phyloP scores from a whole-genome alignment of 2,797 vertebrate species.

The Acestrorhynchus altus region DNA sequence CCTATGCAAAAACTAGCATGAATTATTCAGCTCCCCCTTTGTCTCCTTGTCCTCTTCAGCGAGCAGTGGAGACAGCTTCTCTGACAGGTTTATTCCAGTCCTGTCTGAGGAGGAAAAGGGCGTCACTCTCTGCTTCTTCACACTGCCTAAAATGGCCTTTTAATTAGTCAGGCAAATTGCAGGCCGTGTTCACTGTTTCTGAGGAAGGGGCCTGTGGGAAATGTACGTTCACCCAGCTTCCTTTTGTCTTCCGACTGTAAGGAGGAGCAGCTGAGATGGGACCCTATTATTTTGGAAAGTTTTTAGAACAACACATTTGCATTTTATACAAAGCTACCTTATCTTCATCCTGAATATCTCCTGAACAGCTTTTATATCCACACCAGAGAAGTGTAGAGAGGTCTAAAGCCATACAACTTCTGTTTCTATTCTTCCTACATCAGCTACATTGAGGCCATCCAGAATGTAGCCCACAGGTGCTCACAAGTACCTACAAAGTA shows the following conservation, averaged over 20 bases:
- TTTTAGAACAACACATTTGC: slow-evolving; percentile 22
- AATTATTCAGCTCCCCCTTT: slow-evolving; percentile 60
- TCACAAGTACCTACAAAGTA: too few species aligned
- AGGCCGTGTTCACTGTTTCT: slow-evolving; percentile 39
- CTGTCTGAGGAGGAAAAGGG: slow-evolving; percentile 46
- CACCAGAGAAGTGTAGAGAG: not conserved
- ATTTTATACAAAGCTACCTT: slow-evolving; percentile 17
- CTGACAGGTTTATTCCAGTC: slow-evolving; percentile 63
- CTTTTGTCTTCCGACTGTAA: slow-evolving; percentile 48
- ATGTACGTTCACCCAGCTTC: slow-evolving; percentile 43
- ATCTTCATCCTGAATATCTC: slow-evolving; percentile 7
- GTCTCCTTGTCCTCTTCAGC: slow-evolving; percentile 49
- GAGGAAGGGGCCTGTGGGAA: slow-evolving; percentile 55
- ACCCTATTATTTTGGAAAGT: slow-evolving; percentile 34
- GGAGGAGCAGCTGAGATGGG: slow-evolving; percentile 37
- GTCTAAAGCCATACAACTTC: not conserved
- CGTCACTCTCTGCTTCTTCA: slow-evolving; percentile 43
- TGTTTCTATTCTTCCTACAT: not conserved
- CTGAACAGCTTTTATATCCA: slow-evolving; percentile 1
- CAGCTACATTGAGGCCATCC: too few species aligned
- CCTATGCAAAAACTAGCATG: slow-evolving; percentile 56
- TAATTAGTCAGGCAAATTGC: slow-evolving; percentile 61
- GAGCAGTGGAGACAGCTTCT: slow-evolving; percentile 3
- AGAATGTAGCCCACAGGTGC: too few species aligned
- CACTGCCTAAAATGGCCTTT: slow-evolving; percentile 51